Evolutionary conservation across 2,113 vertebrate species (phyloP).

Genomic region (Isichthys henryi): DNA sequence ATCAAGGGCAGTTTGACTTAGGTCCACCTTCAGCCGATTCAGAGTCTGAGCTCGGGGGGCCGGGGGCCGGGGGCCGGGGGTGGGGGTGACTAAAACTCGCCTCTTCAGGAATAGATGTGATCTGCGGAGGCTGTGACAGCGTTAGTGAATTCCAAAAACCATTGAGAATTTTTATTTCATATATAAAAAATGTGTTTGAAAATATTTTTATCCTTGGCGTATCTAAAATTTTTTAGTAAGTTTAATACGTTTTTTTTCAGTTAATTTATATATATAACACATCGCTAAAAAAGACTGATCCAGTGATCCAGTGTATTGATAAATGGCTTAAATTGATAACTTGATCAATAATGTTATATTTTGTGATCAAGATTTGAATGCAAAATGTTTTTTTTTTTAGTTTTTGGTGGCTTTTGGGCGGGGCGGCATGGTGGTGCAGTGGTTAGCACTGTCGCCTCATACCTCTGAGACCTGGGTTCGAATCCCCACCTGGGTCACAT

Average conservation of each 20-base stretch:
- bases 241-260: not conserved
- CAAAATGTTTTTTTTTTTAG: not conserved
- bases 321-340: not conserved
- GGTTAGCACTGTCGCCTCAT: no score
- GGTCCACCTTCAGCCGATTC: slow-evolving; percentile 7
- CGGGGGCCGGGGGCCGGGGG: no score
- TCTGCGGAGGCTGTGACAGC: not conserved
- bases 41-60: not conserved
- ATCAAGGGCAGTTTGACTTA: not conserved
- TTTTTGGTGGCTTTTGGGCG: no score
- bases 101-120: not conserved
- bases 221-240: no score
- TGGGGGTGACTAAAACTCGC: not conserved
- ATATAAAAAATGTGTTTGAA: not conserved
- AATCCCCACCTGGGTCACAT: no score
- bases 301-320: not conserved
- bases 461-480: no score
- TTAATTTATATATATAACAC: not conserved
- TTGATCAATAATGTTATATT: not conserved
- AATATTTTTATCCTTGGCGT: not conserved
- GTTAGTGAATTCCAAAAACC: not conserved
- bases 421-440: no score
- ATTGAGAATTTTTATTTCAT: not conserved
- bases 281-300: not conserved
- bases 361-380: not conserved